Base-by-base conservation (phyloP, 1,140 invertebrate genomes). In the Euura lappo region DNA sequence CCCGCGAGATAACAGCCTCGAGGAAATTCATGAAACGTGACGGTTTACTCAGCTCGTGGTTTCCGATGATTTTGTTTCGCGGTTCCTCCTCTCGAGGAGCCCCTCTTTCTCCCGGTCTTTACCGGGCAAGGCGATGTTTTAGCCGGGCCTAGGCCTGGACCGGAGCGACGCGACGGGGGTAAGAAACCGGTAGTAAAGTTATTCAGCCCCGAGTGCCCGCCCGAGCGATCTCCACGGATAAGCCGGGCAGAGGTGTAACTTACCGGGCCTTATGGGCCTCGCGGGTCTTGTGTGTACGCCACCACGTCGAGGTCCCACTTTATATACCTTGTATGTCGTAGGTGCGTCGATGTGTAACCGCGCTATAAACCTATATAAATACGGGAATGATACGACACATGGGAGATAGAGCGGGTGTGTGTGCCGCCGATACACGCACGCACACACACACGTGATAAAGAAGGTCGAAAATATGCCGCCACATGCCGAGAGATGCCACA, bases 151-250 rank as follows among this genome's bases (percentile, higher is more conserved):
- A 28, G 28, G 28, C 28, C 28, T 28, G 28, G 67, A 8, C 28
- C 67, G 67, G 28, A 1, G 67, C 67, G 67, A 68, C 28, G 67
- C 28, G 67, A 44, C 44, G 67, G 67, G 44, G 69, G 71, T 73
- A 75, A 82, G 80, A 83, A 85, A 83, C 83, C 80, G 84, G 85
- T 86, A 86, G 85, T 87, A 86, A 86, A 86, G 83, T 85, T 83
- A 85, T 84, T 83, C 79, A 82, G 75, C 77, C 82, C 80, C 77
- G 74, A 84, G 82, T 84, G 79, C 75, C 76, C 78, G 79, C 77
- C 71, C 75, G 72, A 75, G 75, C 80, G 84, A 87, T 87, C 81
- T 81, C 81, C 74, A 79, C 77, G 79, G 84, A 86, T 86, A 87
- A 87, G 69, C n/a, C 79, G 77, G 75, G 80, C 76, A 76, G 80